phyloP scores from a whole-genome alignment of 2,888 invertebrate species.

The Temnothorax ravouxi region DNA sequence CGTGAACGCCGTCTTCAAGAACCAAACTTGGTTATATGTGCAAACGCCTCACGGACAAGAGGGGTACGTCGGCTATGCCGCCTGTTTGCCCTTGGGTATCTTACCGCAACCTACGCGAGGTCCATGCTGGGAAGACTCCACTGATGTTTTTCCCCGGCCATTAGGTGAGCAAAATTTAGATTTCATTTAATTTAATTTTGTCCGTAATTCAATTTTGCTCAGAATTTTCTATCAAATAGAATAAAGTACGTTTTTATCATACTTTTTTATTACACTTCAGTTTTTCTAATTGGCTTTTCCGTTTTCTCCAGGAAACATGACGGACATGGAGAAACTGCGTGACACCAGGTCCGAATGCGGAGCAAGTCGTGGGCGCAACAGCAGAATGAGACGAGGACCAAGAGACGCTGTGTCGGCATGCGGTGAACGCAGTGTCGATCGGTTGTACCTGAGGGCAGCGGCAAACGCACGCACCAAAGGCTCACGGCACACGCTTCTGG shows the following conservation, averaged over 20 bases:
- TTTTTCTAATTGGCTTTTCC: background rate
- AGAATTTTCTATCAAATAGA: background rate
- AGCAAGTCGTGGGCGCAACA: constrained; percentile 75
- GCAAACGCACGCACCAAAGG: constrained; percentile 87
- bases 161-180: constrained; percentile 86
- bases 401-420: constrained; percentile 86
- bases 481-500: constrained; percentile 90
- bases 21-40: constrained; percentile 94
- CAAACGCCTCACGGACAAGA: constrained; percentile 95
- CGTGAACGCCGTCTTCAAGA: constrained; percentile 95
- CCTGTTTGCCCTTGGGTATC: constrained; percentile 93
- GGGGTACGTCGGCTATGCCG: constrained; percentile 92
- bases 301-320: constrained; percentile 89
- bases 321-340: constrained; percentile 91
- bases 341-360: constrained; percentile 91
- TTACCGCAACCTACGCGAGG: constrained; percentile 89
- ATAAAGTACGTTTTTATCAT: background rate
- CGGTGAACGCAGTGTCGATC: constrained; percentile 92
- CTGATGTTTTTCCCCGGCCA: constrained; percentile 93
- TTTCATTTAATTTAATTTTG: background rate
- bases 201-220: background rate
- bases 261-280: background rate
- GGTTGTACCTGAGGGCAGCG: constrained; percentile 90
- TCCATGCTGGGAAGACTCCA: constrained; percentile 94
- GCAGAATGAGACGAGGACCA: constrained; percentile 78